phyloP scores from a whole-genome alignment of 2,113 vertebrate genomes.

The Lasiurus cinereus region DNA sequence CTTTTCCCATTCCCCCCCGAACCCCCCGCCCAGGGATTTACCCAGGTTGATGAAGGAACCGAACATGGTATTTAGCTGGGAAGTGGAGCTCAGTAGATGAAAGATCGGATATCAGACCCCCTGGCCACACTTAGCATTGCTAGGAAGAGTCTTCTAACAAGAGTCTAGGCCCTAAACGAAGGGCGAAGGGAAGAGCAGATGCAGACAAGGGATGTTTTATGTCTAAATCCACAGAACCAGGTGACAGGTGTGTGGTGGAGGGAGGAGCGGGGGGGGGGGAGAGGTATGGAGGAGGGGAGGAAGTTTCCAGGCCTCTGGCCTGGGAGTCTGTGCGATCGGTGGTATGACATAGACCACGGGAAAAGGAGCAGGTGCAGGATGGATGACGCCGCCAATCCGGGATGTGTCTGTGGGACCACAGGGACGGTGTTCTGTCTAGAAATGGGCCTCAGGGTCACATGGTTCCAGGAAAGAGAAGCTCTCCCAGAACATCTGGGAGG shows the following conservation, averaged over 20 bases:
- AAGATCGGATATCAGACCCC: not conserved
- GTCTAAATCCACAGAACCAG: not conserved
- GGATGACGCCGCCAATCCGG: not conserved
- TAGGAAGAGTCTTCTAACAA: not conserved
- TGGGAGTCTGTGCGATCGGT: not conserved
- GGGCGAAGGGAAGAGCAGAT: no score
- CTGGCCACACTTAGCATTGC: not conserved
- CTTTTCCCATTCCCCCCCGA: not conserved
- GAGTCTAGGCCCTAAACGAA: not conserved
- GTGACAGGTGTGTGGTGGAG: not conserved
- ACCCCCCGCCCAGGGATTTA: not conserved
- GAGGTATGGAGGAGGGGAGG: not conserved
- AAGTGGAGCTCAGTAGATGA: not conserved
- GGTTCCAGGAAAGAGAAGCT: not conserved
- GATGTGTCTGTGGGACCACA: accelerated
- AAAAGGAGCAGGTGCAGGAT: not conserved
- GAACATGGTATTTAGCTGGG: not conserved
- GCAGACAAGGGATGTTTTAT: not conserved
- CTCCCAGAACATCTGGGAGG: not conserved
- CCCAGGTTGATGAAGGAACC: not conserved
- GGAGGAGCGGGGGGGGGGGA: not conserved
- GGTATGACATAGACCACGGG: not conserved
- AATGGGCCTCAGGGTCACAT: not conserved
- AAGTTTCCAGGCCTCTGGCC: not conserved
- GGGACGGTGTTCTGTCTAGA: not conserved